A percentile compares a stretch with the other conserved stretches of the same genome.
Conservation (phyloP, 2,888 invertebrate species). For the Conomelus anceps region DNA sequence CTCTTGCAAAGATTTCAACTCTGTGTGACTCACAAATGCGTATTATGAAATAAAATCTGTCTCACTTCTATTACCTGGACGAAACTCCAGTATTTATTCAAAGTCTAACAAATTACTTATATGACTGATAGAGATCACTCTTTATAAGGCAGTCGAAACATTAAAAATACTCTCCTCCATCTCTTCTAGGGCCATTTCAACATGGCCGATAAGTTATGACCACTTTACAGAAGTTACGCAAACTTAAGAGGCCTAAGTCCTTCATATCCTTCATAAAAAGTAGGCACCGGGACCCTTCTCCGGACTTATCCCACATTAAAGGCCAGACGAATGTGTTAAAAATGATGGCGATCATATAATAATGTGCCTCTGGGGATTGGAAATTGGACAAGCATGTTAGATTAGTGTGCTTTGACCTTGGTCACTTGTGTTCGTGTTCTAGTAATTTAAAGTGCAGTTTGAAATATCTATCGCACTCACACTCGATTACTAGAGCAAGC, state of each 20-base stretch:
- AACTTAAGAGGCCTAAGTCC: neutral
- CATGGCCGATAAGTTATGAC: neutral
- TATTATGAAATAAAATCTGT: neutral
- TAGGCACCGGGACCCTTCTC: neutral
- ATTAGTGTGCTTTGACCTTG: neutral
- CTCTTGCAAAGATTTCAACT: too few species aligned
- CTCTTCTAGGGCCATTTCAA: neutral
- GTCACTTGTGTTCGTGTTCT: too few species aligned
- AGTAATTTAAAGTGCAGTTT: neutral
- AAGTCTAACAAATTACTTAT: neutral
- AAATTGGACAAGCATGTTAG: neutral
- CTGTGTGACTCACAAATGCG: too few species aligned
- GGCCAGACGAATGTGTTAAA: neutral
- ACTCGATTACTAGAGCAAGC: too few species aligned
- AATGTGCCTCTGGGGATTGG: neutral
- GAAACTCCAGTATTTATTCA: neutral
- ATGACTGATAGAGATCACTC: neutral
- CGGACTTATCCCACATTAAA: neutral
- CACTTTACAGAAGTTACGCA: neutral
- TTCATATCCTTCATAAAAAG: neutral
- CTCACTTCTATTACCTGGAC: neutral
- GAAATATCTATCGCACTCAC: neutral
- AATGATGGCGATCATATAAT: neutral
- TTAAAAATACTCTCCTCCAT: neutral
- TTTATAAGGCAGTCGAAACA: neutral